Conservation (phyloP, 2,113 vertebrate genomes). For the Ophthalmolycus amberensis region DNA sequence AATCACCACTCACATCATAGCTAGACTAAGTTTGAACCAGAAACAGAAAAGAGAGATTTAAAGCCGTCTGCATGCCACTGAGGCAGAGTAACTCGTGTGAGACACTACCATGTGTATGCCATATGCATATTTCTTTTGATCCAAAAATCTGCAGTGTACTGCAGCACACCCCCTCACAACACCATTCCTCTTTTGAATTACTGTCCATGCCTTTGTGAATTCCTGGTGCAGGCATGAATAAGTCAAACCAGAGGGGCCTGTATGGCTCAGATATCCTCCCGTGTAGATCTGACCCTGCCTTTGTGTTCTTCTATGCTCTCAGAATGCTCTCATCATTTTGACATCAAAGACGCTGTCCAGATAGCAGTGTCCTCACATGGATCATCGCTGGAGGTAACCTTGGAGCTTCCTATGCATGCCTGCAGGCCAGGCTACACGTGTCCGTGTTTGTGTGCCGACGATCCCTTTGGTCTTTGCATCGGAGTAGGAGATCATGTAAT, state of each 20-base stretch:
- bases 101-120: conserved; percentile 38
- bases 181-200: conserved; percentile 39
- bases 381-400: conserved; percentile 42
- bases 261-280: conserved; percentile 38
- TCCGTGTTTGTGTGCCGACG: background rate
- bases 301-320: too few relatives aligned
- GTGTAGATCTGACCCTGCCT: too few relatives aligned
- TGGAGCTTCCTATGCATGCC: conserved; percentile 8
- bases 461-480: conserved; percentile 22
- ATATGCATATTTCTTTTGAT: conserved; percentile 54
- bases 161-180: conserved; percentile 7
- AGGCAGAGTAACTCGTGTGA: conserved; percentile 9
- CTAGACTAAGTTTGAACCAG: background rate
- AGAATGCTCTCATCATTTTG: conserved; percentile 62
- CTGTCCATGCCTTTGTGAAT: conserved; percentile 42
- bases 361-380: conserved; percentile 47
- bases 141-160: conserved; percentile 9
- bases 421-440: background rate
- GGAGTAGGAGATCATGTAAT: background rate
- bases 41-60: background rate
- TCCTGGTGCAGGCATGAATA: conserved; percentile 52
- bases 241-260: conserved; percentile 48
- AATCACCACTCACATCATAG: background rate
- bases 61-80: background rate
- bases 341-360: conserved; percentile 59